phyloP scores from a whole-genome alignment of 2,113 vertebrate genomes.

The Mobula birostris region DNA sequence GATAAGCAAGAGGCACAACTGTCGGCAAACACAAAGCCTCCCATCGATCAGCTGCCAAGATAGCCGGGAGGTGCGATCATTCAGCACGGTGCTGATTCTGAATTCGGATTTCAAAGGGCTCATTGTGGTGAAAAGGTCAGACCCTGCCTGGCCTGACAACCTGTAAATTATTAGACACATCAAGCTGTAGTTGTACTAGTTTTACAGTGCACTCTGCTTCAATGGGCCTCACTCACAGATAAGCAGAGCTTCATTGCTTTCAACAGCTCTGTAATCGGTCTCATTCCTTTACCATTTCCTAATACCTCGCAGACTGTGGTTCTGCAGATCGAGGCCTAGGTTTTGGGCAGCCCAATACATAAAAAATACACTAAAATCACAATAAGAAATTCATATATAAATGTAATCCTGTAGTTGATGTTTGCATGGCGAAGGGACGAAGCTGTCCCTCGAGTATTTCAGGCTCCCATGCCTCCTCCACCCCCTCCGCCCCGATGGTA shows the following conservation, averaged over 20 bases:
- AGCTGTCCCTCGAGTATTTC: no score
- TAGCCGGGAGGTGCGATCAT: background rate
- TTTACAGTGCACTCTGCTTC: background rate
- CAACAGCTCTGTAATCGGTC: background rate
- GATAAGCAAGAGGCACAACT: background rate
- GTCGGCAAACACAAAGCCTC: background rate
- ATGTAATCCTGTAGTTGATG: no score
- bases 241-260: background rate
- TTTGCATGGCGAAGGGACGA: no score
- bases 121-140: background rate
- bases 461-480: no score
- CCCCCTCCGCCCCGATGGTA: no score
- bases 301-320: no score
- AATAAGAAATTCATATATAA: no score
- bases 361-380: no score
- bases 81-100: background rate
- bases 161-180: constrained; percentile 12
- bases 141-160: background rate
- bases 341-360: no score
- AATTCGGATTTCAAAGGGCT: background rate
- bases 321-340: background rate
- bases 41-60: background rate
- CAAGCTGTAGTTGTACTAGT: background rate
- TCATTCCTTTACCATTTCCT: background rate
- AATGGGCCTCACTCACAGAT: background rate